A percentile compares a stretch with the other conserved stretches of the same genome.
phyloP scores from a whole-genome alignment of 2,113 vertebrate species.

The Hyaena hyaena region DNA sequence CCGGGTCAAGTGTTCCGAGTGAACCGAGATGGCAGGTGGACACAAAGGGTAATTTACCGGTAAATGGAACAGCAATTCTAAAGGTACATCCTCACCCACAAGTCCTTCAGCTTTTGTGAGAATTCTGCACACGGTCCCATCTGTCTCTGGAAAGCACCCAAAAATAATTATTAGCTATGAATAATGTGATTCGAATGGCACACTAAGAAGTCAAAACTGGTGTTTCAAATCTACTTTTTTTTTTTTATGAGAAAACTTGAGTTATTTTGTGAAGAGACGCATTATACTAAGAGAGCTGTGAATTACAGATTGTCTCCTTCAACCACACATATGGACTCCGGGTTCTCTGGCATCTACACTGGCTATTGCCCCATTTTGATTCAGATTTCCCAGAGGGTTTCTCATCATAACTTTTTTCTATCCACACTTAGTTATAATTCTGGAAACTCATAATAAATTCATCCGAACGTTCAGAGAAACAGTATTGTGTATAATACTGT shows the following conservation, averaged over 20 bases:
- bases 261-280: neutral
- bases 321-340: neutral
- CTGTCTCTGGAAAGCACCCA: slow-evolving; percentile 85
- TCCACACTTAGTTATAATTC: neutral
- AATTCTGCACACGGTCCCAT: slow-evolving; percentile 89
- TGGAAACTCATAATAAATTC: neutral
- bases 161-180: slow-evolving; percentile 75
- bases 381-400: neutral
- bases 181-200: slow-evolving; percentile 52
- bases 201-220: slow-evolving; percentile 51
- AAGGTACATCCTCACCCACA: slow-evolving; percentile 76
- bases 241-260: neutral
- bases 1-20: slow-evolving; percentile 88
- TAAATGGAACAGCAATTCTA: slow-evolving; percentile 90
- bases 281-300: neutral
- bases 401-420: neutral
- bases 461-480: neutral
- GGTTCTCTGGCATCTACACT: neutral
- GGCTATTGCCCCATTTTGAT: neutral
- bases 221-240: slow-evolving; percentile 26
- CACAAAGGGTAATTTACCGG: slow-evolving; percentile 87
- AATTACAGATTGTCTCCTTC: neutral
- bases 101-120: slow-evolving; percentile 83
- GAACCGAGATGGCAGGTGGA: slow-evolving; percentile 88
- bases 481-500: neutral